phyloP scores from a whole-genome alignment of 2,888 invertebrate genomes.

The Congeria kusceri region DNA sequence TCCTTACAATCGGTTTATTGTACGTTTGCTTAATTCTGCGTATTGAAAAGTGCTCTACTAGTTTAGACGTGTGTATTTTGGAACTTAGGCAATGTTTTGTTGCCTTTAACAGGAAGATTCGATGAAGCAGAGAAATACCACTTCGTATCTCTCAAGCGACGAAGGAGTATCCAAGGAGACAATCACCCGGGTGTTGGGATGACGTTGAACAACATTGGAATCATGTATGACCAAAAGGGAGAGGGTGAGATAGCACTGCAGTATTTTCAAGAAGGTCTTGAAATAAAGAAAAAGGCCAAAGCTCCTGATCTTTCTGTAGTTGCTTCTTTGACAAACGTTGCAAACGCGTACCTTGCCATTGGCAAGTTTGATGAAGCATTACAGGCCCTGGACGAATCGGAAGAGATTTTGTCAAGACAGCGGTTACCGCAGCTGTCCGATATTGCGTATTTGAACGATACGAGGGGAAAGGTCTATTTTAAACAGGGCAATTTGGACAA shows the following conservation, averaged over 20 bases:
- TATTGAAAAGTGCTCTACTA: too few species aligned
- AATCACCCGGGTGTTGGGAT: constrained; percentile 59
- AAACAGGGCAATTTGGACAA: constrained; percentile 24
- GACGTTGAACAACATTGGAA: constrained; percentile 70
- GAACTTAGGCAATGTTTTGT: neutral
- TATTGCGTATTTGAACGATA: constrained; percentile 40
- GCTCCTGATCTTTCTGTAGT: constrained; percentile 59
- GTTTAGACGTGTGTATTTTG: too few species aligned
- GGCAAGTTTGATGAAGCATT: constrained; percentile 49
- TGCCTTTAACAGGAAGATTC: constrained; percentile 57
- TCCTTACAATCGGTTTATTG: too few species aligned
- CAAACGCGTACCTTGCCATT: constrained; percentile 28
- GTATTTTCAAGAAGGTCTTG: constrained; percentile 62
- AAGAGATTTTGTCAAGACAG: constrained; percentile 28
- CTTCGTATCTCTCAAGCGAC: constrained; percentile 45
- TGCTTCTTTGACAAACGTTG: constrained; percentile 67
- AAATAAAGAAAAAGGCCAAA: constrained; percentile 57
- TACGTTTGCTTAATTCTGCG: too few species aligned
- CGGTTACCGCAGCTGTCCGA: constrained; percentile 22
- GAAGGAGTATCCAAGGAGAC: constrained; percentile 37
- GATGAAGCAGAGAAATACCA: constrained; percentile 67
- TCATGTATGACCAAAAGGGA: constrained; percentile 66
- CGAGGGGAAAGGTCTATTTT: constrained; percentile 45
- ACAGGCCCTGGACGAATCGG: constrained; percentile 48
- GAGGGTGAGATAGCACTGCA: constrained; percentile 61